Evolutionary conservation across 2,113 vertebrate species (phyloP).

Genomic region (Corydoras sp.): DNA sequence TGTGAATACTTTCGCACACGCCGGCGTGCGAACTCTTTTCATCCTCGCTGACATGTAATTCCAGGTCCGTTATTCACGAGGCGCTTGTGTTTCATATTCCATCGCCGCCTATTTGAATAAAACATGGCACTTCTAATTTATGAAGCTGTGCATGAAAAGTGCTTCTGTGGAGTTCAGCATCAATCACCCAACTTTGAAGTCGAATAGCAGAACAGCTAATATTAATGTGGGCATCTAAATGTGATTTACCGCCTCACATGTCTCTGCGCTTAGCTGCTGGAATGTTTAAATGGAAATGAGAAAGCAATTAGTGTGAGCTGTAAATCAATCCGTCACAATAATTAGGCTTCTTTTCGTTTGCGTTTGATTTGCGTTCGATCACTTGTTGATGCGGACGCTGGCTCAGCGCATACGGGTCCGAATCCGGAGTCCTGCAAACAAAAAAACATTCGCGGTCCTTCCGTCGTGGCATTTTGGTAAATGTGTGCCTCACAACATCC

Average conservation of each 20-base stretch:
- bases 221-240: conserved; percentile 1
- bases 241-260: neutral
- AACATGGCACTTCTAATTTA: conserved; percentile 11
- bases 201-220: neutral
- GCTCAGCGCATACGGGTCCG: too few species aligned
- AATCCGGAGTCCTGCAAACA: too few species aligned
- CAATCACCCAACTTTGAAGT: conserved; percentile 14
- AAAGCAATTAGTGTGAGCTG: conserved; percentile 15
- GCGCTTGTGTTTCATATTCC: neutral
- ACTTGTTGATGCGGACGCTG: neutral
- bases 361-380: conserved; percentile 11
- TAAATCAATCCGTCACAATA: conserved; percentile 1
- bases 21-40: too few species aligned
- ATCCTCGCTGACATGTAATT: too few species aligned
- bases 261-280: neutral
- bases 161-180: neutral
- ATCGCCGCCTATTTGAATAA: conserved; percentile 2
- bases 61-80: too few species aligned
- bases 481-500: too few species aligned
- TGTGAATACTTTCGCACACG: too few species aligned
- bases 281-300: neutral
- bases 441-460: too few species aligned
- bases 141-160: conserved; percentile 2
- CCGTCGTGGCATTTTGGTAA: too few species aligned
- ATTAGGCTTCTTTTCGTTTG: conserved; percentile 8